Conservation (phyloP, 2,113 vertebrate species). For the Archocentrus centrarchus region DNA sequence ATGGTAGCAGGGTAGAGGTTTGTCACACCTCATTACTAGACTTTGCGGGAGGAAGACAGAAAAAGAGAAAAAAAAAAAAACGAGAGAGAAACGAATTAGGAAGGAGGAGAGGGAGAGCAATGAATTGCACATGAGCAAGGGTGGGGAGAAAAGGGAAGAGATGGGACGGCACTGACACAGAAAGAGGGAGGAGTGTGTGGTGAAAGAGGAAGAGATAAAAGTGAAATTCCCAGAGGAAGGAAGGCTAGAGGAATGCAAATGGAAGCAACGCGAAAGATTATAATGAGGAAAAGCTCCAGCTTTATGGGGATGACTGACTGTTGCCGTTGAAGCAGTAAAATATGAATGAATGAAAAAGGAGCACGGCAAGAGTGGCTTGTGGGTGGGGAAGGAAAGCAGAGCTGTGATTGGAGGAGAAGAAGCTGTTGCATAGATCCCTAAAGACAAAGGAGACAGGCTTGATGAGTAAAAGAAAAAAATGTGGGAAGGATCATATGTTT, state of each 20-base stretch:
- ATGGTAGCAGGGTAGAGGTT: conserved; percentile 72
- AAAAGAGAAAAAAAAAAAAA: conserved; percentile 37
- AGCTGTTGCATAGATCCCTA: conserved; percentile 36
- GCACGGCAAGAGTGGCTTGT: conserved; percentile 23
- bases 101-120: conserved; percentile 48
- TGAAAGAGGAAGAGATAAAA: conserved; percentile 64
- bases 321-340: conserved; percentile 63
- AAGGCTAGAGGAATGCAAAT: conserved; percentile 69
- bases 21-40: conserved; percentile 75
- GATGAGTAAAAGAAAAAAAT: conserved; percentile 15
- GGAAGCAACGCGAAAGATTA: conserved; percentile 25
- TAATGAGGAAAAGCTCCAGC: conserved; percentile 40
- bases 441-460: conserved; percentile 55
- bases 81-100: conserved; percentile 32
- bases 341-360: conserved; percentile 72
- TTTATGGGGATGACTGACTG: conserved; percentile 17
- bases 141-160: conserved; percentile 17
- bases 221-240: conserved; percentile 52
- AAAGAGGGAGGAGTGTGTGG: conserved; percentile 43
- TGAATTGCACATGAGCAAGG: conserved; percentile 25
- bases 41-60: conserved; percentile 47
- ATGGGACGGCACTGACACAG: conserved; percentile 51
- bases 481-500: conserved; percentile 2
- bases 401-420: conserved; percentile 53
- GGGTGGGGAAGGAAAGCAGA: conserved; percentile 62